Evolutionary conservation across 2,888 invertebrate genomes (phyloP).

Genomic region (Craniophora ligustri): DNA sequence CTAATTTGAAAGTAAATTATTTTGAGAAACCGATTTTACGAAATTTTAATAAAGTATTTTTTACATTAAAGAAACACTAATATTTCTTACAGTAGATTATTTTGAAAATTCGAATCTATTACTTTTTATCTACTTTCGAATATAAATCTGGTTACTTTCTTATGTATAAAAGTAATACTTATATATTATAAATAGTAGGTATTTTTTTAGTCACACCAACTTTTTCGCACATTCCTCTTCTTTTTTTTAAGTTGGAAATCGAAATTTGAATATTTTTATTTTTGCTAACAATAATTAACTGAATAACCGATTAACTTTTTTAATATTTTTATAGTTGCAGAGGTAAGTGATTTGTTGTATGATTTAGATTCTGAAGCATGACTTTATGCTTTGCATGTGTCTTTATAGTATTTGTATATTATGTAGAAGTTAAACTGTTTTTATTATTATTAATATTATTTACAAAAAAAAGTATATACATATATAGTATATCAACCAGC

Average conservation of each 20-base stretch:
- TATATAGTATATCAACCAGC: too few relatives aligned
- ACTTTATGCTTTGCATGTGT: constrained; percentile 31
- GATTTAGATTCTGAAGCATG: constrained; percentile 19
- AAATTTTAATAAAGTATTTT: neutral
- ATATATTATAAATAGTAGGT: constrained; percentile 2
- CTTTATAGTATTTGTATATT: constrained; percentile 2
- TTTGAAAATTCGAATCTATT: constrained; percentile 30
- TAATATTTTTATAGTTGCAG: neutral
- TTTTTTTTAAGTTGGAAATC: constrained; percentile 17
- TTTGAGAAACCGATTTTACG: neutral
- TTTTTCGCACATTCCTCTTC: constrained; percentile 87
- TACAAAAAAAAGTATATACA: too few relatives aligned
- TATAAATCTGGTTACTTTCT: constrained; percentile 2
- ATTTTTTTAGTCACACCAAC: constrained; percentile 49
- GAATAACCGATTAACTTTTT: constrained; percentile 13
- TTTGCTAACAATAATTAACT: constrained; percentile 20
- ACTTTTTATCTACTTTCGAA: neutral
- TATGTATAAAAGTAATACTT: constrained; percentile 4
- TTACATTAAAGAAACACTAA: too few relatives aligned
- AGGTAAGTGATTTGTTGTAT: constrained; percentile 34
- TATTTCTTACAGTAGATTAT: too few relatives aligned
- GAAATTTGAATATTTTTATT: constrained; percentile 9
- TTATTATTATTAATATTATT: too few relatives aligned
- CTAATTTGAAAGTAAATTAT: neutral
- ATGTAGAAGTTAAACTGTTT: neutral